Percentiles rank a stretch among this genome's conserved stretches.
phyloP scores from a whole-genome alignment of 1,140 invertebrate genomes.

The Muscidifurax raptorellus region DNA sequence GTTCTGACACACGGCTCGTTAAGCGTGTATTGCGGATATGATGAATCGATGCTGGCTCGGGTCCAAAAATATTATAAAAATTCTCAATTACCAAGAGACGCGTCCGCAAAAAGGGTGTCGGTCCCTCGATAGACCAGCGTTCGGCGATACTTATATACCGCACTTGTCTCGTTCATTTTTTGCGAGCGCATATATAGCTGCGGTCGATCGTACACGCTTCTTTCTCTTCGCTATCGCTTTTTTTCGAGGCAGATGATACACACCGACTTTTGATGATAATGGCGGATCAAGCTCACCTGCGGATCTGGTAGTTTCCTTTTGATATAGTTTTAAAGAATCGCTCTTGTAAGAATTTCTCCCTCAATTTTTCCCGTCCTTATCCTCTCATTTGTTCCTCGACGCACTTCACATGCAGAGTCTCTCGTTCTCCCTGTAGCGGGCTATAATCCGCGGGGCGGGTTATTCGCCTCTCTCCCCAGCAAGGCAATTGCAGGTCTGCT shows the following conservation, averaged over 20 bases:
- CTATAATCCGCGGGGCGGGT: background rate
- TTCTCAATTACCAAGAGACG: slow-evolving; percentile 60
- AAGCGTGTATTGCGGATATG: slow-evolving; percentile 58
- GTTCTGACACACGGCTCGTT: background rate
- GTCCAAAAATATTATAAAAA: slow-evolving; percentile 75
- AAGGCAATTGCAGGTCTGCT: background rate
- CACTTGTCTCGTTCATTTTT: background rate
- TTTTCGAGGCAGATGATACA: background rate
- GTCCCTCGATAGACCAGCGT: background rate
- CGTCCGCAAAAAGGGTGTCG: background rate
- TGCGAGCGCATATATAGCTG: no score
- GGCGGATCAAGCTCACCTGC: background rate
- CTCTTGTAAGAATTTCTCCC: no score
- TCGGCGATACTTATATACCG: background rate
- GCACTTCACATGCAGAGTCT: background rate
- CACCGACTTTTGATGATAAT: background rate
- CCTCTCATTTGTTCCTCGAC: no score
- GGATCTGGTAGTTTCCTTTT: background rate
- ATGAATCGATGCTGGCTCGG: slow-evolving; percentile 72
- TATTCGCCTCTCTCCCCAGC: background rate
- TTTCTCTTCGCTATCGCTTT: background rate
- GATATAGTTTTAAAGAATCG: no score
- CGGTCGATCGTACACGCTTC: no score
- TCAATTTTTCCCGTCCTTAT: no score
- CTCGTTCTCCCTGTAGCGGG: background rate